phyloP scores from a whole-genome alignment of 2,888 invertebrate species.

The Drosophila fungiperda region DNA sequence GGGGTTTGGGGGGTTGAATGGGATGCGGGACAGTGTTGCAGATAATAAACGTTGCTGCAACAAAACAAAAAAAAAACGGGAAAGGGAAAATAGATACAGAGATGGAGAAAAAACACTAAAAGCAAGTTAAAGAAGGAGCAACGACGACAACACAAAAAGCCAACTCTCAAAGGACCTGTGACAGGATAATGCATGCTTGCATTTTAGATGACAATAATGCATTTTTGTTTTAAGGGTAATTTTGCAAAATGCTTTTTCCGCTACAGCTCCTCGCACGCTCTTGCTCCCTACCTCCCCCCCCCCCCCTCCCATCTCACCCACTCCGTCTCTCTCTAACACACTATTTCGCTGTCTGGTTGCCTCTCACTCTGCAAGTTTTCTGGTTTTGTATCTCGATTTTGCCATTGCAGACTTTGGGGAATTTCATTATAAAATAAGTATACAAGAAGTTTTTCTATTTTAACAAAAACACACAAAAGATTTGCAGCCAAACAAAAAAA shows the following conservation, averaged over 20 bases:
- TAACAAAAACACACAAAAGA: constrained; percentile 58
- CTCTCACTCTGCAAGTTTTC: neutral
- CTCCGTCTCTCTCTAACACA: neutral
- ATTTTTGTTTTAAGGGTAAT: constrained; percentile 83
- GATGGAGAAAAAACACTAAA: constrained; percentile 12
- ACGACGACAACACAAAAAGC: constrained; percentile 65
- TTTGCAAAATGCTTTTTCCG: constrained; percentile 79
- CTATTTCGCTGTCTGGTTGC: neutral
- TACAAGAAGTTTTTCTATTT: constrained; percentile 71
- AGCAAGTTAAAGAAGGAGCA: constrained; percentile 40
- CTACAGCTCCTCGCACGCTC: constrained; percentile 22
- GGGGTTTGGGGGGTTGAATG: neutral
- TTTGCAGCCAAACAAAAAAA: constrained; percentile 43
- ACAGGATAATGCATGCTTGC: constrained; percentile 84
- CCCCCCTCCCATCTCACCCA: neutral
- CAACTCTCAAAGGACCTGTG: constrained; percentile 84
- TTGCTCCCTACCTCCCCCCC: neutral
- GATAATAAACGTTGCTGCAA: constrained; percentile 75
- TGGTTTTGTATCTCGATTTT: constrained; percentile 40
- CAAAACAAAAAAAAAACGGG: constrained; percentile 18
- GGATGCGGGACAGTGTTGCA: constrained; percentile 22
- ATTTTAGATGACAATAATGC: constrained; percentile 84
- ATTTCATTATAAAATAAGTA: constrained; percentile 77
- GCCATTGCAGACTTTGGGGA: constrained; percentile 64
- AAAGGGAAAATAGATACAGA: constrained; percentile 2